A percentile compares a stretch with the other conserved stretches of the same genome.
Conservation (phyloP, 2,888 invertebrate species). For the Enoplolaimus lenunculus region DNA sequence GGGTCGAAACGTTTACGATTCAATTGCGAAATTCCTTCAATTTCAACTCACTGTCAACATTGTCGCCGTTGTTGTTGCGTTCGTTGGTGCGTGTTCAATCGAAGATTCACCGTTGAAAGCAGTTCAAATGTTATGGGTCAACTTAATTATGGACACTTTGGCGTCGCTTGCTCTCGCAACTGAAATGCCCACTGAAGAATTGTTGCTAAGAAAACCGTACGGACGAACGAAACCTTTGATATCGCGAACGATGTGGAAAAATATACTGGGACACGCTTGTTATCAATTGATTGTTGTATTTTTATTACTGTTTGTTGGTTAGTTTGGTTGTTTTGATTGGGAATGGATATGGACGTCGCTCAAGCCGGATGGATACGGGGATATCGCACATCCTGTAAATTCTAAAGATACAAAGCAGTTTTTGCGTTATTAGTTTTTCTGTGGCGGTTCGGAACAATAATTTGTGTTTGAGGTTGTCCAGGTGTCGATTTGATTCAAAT, state of each 20-base stretch:
- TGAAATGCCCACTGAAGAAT: slow-evolving; percentile 82
- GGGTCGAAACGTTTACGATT: slow-evolving; percentile 97
- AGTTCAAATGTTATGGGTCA: slow-evolving; percentile 99
- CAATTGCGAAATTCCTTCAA: slow-evolving; percentile 9
- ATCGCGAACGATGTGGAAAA: slow-evolving; percentile 96
- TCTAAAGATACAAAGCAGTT: too few species aligned
- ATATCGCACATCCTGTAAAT: too few species aligned
- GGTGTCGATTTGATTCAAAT: too few species aligned
- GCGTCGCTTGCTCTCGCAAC: slow-evolving; percentile 92
- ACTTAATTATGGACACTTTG: slow-evolving; percentile 95
- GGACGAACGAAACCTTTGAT: slow-evolving; percentile 95
- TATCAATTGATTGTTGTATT: slow-evolving; percentile 90
- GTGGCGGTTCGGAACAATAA: too few species aligned
- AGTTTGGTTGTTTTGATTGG: too few species aligned
- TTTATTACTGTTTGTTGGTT: slow-evolving; percentile 81
- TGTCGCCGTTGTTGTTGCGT: slow-evolving; percentile 94
- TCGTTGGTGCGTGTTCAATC: slow-evolving; percentile 83
- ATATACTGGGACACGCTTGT: slow-evolving; percentile 87
- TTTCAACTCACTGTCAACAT: slow-evolving; percentile 88
- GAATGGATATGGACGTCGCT: too few species aligned
- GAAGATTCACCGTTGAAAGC: slow-evolving; percentile 46
- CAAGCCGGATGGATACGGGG: too few species aligned
- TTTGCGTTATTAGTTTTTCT: too few species aligned
- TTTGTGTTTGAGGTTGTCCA: too few species aligned
- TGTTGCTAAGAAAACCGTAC: slow-evolving; percentile 83